Base-by-base conservation (phyloP, 2,113 vertebrate species). In the Brachirus orientalis region DNA sequence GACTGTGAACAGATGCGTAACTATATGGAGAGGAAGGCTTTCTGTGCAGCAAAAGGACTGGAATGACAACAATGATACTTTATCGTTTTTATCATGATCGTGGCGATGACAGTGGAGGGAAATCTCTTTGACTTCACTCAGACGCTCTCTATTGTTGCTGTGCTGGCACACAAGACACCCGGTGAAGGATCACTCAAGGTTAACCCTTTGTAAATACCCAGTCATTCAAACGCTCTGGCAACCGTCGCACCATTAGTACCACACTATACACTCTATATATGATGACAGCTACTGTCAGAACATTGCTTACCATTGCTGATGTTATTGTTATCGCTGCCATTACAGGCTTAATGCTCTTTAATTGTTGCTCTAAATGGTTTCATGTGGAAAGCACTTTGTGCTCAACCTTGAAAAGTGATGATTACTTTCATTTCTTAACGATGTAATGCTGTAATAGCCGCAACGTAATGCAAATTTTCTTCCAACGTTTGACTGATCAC, bases 181-280 rank as follows among this genome's bases (percentile, higher is more conserved):
- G 50, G 8, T 56, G 54, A 64, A 55, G 50, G 36, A 75, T 75
- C 55, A 36, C 51, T 36, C 51, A 52, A 51, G 45, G 44, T 60
- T 53, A 54, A 4, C 7, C 8, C 9, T 37, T 51, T 72, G 44
- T 38, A 53, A 53, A 56, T 16, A 35, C 10, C 11, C 28, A 9
- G 14, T 43, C 37, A 62, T 14, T 48, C 48, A 18, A 44, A 18
- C 40, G 18, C 18, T 7, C 38, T 65, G 14, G 33, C 17, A 55
- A 14, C 20, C 28, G 52, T 22, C 13, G 3, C 46, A 20, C 52
- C 52, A 57, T 46, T 38, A 55, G 41, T 22, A 58, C 46, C 14
- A 52, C 50, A 14, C 40, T 43, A 14, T 10, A 12, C 20, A 8
- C 13, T 0, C 4, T 3, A 2, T 28, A 13, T 13, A 11, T 36